Evolutionary conservation across 2,797 vertebrate species (phyloP), one percentile per base, ranked within the genome.

Genomic region (Anniella stebbinsi): DNA sequence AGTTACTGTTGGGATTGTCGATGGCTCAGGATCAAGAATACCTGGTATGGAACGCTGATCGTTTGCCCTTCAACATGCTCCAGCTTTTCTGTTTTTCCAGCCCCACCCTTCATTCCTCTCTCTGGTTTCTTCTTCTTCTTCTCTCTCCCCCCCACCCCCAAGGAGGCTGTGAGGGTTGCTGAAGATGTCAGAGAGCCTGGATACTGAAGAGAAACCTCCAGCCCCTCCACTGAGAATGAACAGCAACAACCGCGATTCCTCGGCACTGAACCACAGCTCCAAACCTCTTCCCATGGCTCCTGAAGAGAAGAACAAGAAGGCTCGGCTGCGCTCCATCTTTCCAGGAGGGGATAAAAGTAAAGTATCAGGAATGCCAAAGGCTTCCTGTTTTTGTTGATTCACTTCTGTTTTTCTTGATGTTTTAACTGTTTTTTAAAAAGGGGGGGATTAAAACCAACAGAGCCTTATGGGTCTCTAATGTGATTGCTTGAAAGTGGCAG

Each of bases 231-330:
- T 99, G 98, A 99, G 99, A 98, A 99, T 99, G 99, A 99, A 99
- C 97, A 99, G 99, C 97, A 99, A 98, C 97, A 99, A 98, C 92
- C 97, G 99, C 36, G 99, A 99, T 96, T 99, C 99, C 97, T 98
- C 98, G 88, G 98, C 97, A 28, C 95, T 99, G 80, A 99, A 99
- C 97, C 98, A 99, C 98, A 98, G 98, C 95, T 98, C 98, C 17
- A 99, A 99, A 98, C 99, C 99, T 4, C 98, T 99, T 92, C 99
- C 99, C 95, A 99, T 99, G 99, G 99, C 99, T 97, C 99, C 99
- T 0, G 99, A 99, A 97, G 99, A 99, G 97, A 99, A 99, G 97
- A 99, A 99, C 97, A 99, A 99, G 97, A 99, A 99, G 95, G 99
- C 98, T 95, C 98, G 99, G 94, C 98, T 99, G 89, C 98, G 99